A percentile compares a stretch with the other conserved stretches of the same genome.
Conservation (phyloP, 2,113 vertebrate genomes). For the Hydropotes inermis region DNA sequence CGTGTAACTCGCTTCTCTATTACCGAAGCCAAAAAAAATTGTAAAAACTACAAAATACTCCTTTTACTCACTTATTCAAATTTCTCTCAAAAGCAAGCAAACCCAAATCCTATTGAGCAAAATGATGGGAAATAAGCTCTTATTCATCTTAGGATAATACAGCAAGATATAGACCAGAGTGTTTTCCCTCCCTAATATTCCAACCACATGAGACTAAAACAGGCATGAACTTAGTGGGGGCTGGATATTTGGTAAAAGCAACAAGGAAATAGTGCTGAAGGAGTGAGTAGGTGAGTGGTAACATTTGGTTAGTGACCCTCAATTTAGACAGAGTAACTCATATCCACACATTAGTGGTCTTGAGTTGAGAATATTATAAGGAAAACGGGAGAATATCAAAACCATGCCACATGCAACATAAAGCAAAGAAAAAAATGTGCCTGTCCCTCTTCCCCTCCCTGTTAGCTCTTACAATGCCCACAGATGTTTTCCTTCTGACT, state of each 20-base stretch:
- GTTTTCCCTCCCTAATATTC: neutral
- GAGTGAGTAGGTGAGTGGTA: neutral
- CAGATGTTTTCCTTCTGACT: conserved; percentile 71
- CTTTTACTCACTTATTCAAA: neutral
- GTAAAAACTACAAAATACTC: neutral
- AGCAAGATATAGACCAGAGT: neutral
- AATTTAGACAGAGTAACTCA: conserved; percentile 1
- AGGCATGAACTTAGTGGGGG: neutral
- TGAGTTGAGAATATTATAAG: conserved; percentile 3
- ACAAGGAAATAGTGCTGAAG: neutral
- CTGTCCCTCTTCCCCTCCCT: neutral
- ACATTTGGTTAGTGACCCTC: conserved; percentile 46
- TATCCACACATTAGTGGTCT: neutral
- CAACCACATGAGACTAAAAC: neutral
- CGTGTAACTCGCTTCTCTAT: neutral
- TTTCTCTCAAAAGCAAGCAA: neutral
- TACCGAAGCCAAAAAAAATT: neutral
- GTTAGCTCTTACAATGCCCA: neutral
- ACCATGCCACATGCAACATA: neutral
- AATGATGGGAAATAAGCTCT: neutral
- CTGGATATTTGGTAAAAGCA: neutral
- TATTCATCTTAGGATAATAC: neutral
- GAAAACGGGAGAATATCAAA: conserved; percentile 37
- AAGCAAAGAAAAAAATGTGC: neutral
- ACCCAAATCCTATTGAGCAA: neutral